phyloP scores from a whole-genome alignment of 2,888 invertebrate genomes.

The Caenorhabditis sulstoni region DNA sequence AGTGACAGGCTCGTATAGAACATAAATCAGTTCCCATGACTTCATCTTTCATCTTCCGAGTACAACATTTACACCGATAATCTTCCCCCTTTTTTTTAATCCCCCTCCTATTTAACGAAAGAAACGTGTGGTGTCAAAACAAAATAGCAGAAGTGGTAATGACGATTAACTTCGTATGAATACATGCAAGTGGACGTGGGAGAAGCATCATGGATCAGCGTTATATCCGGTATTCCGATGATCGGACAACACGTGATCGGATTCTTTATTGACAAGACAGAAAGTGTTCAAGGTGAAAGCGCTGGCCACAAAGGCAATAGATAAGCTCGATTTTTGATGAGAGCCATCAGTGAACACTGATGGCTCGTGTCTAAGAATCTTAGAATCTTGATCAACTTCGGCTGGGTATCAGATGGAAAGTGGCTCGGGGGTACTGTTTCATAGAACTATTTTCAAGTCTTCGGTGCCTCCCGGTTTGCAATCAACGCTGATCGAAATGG shows the following conservation, averaged over 20 bases:
- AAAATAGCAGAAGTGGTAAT: slow-evolving; percentile 12
- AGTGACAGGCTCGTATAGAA: not conserved
- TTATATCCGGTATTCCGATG: not conserved
- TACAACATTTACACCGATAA: slow-evolving; percentile 30
- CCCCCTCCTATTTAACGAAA: not conserved
- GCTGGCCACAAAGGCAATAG: slow-evolving; percentile 19
- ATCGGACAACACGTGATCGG: not conserved
- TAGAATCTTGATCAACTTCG: too few relatives aligned
- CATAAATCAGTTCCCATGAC: slow-evolving; percentile 11
- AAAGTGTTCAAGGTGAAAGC: not conserved
- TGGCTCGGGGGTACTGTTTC: too few relatives aligned
- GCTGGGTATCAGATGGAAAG: too few relatives aligned
- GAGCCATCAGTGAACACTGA: slow-evolving; percentile 7
- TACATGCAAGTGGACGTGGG: not conserved
- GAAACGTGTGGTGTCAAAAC: slow-evolving; percentile 3
- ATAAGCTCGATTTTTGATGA: slow-evolving; percentile 24
- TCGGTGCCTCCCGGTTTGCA: too few relatives aligned
- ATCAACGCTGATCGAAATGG: slow-evolving; percentile 15
- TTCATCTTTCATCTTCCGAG: slow-evolving; percentile 31
- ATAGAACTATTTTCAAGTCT: too few relatives aligned
- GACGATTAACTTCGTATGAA: not conserved
- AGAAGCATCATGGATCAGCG: slow-evolving; percentile 5
- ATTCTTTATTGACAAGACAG: not conserved
- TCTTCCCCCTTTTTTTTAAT: slow-evolving; percentile 36
- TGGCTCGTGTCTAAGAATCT: not conserved